phyloP scores from a whole-genome alignment of 2,113 vertebrate genomes.

The Chloropsis cyanopogon region DNA sequence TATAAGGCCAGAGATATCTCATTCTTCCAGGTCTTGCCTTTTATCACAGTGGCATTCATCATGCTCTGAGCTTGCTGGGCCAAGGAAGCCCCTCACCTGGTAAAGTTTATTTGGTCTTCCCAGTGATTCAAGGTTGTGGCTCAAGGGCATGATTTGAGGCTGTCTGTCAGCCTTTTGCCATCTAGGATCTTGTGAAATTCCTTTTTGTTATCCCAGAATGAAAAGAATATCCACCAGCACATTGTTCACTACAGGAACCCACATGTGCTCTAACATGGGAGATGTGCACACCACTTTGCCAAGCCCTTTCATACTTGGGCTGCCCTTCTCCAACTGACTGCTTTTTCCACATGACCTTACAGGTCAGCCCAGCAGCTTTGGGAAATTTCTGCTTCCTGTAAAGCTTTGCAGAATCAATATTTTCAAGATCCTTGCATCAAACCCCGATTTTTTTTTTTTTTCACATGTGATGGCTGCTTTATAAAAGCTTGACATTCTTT shows the following conservation, averaged over 20 bases:
- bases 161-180: not conserved
- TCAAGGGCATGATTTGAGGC: not conserved
- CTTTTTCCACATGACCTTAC: not conserved
- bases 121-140: not conserved
- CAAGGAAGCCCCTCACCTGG: not conserved
- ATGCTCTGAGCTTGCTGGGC: not conserved
- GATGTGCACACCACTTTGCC: not conserved
- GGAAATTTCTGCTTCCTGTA: not conserved
- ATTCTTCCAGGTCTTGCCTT: not conserved
- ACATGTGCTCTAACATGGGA: accelerated
- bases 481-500: not conserved
- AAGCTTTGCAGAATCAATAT: not conserved
- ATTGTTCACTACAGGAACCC: not conserved
- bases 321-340: not conserved
- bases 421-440: not conserved
- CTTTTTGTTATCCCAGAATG: not conserved
- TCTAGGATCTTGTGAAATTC: not conserved
- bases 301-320: not conserved
- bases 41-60: not conserved
- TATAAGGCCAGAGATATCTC: not conserved
- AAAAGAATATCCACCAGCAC: not conserved
- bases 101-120: not conserved
- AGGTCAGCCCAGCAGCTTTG: not conserved
- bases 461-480: not conserved
- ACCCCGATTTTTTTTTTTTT: not conserved